These are phyloP conservation scores for Frieseomelitta varia DNA, from an alignment of 1,140 invertebrate species.

Conservation along the genomic window DNA sequence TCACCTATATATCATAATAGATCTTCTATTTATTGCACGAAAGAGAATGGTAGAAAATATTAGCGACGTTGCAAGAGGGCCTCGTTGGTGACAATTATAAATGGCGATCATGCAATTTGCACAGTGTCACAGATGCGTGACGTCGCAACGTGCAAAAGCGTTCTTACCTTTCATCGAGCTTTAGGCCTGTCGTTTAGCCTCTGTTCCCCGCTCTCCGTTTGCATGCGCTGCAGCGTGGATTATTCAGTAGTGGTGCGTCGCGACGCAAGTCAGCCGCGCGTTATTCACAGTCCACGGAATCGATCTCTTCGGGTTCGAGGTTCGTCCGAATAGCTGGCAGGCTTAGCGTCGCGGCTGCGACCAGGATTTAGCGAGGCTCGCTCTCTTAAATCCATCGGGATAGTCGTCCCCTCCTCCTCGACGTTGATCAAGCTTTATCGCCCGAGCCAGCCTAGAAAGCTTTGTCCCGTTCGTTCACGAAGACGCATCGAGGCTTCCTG, in stretches of 20 bases:
- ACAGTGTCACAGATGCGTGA: too few relatives aligned
- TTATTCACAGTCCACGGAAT: neutral
- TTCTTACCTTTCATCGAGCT: too few relatives aligned
- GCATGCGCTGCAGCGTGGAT: slow-evolving; percentile 7
- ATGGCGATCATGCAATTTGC: too few relatives aligned
- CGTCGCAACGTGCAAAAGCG: too few relatives aligned
- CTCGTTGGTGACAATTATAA: too few relatives aligned
- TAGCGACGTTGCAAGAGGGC: too few relatives aligned
- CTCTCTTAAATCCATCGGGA: slow-evolving; percentile 27
- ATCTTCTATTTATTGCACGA: too few relatives aligned
- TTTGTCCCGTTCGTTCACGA: slow-evolving; percentile 12
- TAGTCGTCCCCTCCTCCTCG: neutral
- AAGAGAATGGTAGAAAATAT: too few relatives aligned
- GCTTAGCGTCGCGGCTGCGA: neutral
- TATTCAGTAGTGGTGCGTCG: neutral
- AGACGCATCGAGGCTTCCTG: slow-evolving; percentile 36
- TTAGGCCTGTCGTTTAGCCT: neutral
- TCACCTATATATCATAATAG: too few relatives aligned
- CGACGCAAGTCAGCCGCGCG: slow-evolving; percentile 4
- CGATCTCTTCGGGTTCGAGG: slow-evolving; percentile 11
- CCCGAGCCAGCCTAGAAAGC: neutral
- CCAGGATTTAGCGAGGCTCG: slow-evolving; percentile 1
- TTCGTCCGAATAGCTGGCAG: neutral
- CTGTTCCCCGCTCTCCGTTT: neutral
- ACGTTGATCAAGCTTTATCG: slow-evolving; percentile 41